Base-by-base conservation (phyloP, 2,797 vertebrate species). In the Limnodromus scolopaceus region DNA sequence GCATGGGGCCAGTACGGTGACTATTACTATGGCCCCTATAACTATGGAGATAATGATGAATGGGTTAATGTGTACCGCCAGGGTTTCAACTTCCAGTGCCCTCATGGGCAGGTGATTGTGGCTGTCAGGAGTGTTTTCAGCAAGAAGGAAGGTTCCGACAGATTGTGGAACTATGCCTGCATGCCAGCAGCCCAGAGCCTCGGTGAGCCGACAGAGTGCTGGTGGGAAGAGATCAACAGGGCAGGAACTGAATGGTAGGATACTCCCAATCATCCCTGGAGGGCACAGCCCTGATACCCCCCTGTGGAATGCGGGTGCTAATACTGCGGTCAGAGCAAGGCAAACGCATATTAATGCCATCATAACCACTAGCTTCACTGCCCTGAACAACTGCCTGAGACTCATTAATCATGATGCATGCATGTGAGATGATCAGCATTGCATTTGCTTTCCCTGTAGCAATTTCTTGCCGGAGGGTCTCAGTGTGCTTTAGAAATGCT, bases 221-320 rank as follows among this genome's bases (percentile, higher is more conserved):
- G 99, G 99, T 99, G 99, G 99, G 99, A 99, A 82, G 99, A 99
- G 96, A 99, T 99, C 98, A 99, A 98, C 98, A 98, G 98, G 66
- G 99, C 99, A 0, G 99, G 99, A 87, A 95, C 99, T 27, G 98
- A 99, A 98, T 99, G 99, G 99, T 99, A 99, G 97, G 99, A 98
- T 16, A 91, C 68, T 41, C 93, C 55, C 61, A 87, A 88, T 12
- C 65, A 38, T 7, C 75, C 95, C 89, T 5, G 16, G 39, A 80
- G 82, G 93, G 84, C 71, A 8, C 51, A 63, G 89, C 76, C 86
- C 85, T 39, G n/a, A 43, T 80, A 82, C 16, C 34, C 30, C 30
- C 32, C 63, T 41, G 6, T 34, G 53, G 30, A 76, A 60, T 20
- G 71, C 0, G 3, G 43, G 81, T 79, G 69, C 78, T 92, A 79